Base-by-base conservation (phyloP, 2,888 invertebrate species). In the Steinernema carpocapsae region DNA sequence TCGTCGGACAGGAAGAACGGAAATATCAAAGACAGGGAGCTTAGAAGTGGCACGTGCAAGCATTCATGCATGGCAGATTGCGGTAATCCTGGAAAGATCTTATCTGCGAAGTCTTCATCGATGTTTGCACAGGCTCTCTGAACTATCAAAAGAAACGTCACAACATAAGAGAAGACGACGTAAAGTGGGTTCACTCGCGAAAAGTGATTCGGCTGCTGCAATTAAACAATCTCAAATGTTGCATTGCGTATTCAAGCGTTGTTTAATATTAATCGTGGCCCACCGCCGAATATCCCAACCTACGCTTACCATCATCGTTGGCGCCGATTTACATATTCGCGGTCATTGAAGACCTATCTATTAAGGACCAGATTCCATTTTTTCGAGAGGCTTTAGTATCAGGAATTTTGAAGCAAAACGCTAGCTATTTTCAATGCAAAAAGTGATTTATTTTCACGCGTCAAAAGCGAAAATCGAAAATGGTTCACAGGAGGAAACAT, bases 81-180 rank as follows among this genome's bases (percentile, higher is more conserved):
- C 29, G 2, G 64, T 64, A 64, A 64, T 64, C 64, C 64, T 64
- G 29, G 29, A 64, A 29, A 64, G 64, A 64, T 64, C 29, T 64
- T 64, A 64, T 64, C 64, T 26, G 29, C 64, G 64, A 37, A 32
- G 17, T 32, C 24, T 32, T 64, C 17, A 48, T 48, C 32, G 32
- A 29, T 32, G 64, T 64, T 64, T 64, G 29, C 64, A n/a, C 48
- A 29, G 29, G 64, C 29, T 4, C 24, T 32, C 32, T 17, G 32
- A 64, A 29, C 64, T 64, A 3, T 32, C 29, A 64, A 29, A 1
- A 64, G 32, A 4, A 19, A 48, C 48, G 48, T 14, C 4, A 17
- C 19, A 43, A 14, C 17, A 48, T 48, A 37, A 37, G 37, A 14
- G 4, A 48, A 4, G 48, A n/a, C 4, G 2, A 4, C 4, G 48